Percentiles rank a stretch among this genome's conserved stretches.
Evolutionary conservation across 2,797 vertebrate genomes (phyloP).

Genomic region (Sebastes itinus): DNA sequence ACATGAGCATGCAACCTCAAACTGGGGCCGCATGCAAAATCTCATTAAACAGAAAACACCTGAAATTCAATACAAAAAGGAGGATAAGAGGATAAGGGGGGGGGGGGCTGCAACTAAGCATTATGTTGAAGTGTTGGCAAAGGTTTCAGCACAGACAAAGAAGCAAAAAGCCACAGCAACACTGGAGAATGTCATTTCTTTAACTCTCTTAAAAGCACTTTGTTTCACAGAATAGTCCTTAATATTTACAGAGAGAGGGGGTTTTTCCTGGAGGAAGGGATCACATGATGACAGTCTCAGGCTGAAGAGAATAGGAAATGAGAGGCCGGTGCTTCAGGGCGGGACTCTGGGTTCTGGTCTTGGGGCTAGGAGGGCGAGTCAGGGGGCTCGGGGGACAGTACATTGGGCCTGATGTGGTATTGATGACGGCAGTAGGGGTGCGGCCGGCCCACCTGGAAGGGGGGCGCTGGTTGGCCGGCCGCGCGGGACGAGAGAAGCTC

Average conservation of each 20-base stretch:
- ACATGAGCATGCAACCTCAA: constrained; percentile 64
- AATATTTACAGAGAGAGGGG: constrained; percentile 68
- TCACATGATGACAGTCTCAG: constrained; percentile 87
- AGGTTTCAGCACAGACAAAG: constrained; percentile 56
- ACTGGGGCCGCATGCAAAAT: constrained; percentile 71
- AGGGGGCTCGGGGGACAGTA: constrained; percentile 70
- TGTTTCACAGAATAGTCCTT: constrained; percentile 33
- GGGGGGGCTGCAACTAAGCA: constrained; percentile 21
- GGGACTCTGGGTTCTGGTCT: constrained; percentile 72
- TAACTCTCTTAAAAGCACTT: constrained; percentile 49
- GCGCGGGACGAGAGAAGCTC: constrained; percentile 92
- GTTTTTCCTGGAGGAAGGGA: background rate
- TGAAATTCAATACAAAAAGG: constrained; percentile 54
- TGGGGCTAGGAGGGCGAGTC: constrained; percentile 57
- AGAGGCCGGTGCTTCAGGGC: constrained; percentile 68
- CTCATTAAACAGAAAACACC: constrained; percentile 61
- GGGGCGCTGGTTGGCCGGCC: constrained; percentile 92
- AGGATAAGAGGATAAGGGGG: constrained; percentile 10
- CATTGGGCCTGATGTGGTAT: constrained; percentile 60
- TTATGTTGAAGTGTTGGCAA: constrained; percentile 29
- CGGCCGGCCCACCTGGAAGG: constrained; percentile 94
- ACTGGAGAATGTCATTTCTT: constrained; percentile 62
- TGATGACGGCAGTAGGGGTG: constrained; percentile 58
- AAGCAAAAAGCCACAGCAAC: constrained; percentile 70
- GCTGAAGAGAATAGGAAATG: constrained; percentile 77